These are phyloP conservation scores for Rhyzopertha dominica DNA, from an alignment of 1,140 invertebrate genomes.

Conservation along the genomic window DNA sequence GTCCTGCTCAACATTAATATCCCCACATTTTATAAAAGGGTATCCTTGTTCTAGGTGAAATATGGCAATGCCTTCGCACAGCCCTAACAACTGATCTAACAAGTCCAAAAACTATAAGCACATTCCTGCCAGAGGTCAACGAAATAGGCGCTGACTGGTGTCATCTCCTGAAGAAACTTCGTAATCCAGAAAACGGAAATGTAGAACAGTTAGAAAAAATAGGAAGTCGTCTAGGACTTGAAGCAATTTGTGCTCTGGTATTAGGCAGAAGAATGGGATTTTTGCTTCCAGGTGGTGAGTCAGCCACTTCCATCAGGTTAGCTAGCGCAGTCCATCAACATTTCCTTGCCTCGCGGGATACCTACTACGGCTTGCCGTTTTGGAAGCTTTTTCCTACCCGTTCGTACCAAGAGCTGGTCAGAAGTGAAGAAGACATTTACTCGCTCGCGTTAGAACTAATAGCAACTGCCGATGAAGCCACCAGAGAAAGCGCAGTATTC, in stretches of 20 bases:
- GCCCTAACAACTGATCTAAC: slow-evolving; percentile 72
- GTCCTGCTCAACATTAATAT: no score
- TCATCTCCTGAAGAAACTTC: slow-evolving; percentile 54
- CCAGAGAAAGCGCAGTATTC: slow-evolving; percentile 62
- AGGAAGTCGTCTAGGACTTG: slow-evolving; percentile 71
- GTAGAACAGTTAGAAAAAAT: slow-evolving; percentile 65
- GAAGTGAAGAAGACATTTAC: slow-evolving; percentile 76
- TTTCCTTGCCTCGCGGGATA: slow-evolving; percentile 70
- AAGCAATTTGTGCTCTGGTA: slow-evolving; percentile 73
- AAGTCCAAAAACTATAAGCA: slow-evolving; percentile 67
- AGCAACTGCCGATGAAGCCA: slow-evolving; percentile 59
- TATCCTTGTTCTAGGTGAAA: slow-evolving; percentile 52
- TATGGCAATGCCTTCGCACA: slow-evolving; percentile 70
- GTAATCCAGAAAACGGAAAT: slow-evolving; percentile 46
- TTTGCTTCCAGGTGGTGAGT: slow-evolving; percentile 57
- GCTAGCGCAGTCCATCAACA: slow-evolving; percentile 67
- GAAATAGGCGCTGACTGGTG: slow-evolving; percentile 76
- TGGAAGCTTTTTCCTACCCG: slow-evolving; percentile 76
- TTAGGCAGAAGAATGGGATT: slow-evolving; percentile 75
- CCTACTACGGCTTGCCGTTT: slow-evolving; percentile 73
- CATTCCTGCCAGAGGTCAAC: slow-evolving; percentile 73
- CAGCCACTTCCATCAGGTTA: slow-evolving; percentile 52
- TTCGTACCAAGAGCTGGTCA: slow-evolving; percentile 65
- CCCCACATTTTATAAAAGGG: background rate
- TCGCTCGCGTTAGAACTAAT: slow-evolving; percentile 76